A percentile compares a stretch with the other conserved stretches of the same genome.
These are phyloP conservation scores for Epirrhoe tristata DNA, from an alignment of 2,888 invertebrate genomes.

Conservation along the genomic window DNA sequence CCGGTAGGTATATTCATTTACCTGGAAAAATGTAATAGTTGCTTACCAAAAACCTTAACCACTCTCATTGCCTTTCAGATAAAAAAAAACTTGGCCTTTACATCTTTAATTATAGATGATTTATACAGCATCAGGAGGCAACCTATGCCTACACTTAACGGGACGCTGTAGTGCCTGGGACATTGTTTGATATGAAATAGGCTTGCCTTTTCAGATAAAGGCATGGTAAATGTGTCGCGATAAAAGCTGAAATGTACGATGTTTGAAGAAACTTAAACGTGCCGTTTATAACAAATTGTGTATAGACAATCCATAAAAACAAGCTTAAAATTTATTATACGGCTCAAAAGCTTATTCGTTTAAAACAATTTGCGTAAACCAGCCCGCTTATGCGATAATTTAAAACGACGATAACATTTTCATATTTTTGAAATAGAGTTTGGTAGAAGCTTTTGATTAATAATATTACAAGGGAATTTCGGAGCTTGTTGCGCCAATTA, in stretches of 20 bases:
- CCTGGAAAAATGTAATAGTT: no score
- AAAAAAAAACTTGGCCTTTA: no score
- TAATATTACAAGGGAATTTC: constrained; percentile 22
- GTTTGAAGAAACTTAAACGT: constrained; percentile 3
- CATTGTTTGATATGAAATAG: no score
- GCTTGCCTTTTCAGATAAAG: no score
- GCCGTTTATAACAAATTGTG: constrained; percentile 6
- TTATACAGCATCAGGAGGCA: no score
- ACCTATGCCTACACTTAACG: no score
- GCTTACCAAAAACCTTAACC: no score
- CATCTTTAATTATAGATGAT: no score
- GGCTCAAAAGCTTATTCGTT: constrained; percentile 18
- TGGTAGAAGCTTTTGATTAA: constrained; percentile 20
- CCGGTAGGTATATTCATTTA: no score
- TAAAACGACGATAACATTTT: constrained; percentile 22
- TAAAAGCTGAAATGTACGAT: not conserved
- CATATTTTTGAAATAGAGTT: constrained; percentile 12
- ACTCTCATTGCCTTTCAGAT: no score
- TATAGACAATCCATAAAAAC: constrained; percentile 26
- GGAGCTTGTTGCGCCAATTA: constrained; percentile 22
- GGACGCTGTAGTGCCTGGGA: no score
- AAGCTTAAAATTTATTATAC: constrained; percentile 26
- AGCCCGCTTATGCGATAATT: constrained; percentile 24
- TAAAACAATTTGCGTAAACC: constrained; percentile 33
- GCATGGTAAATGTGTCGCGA: not conserved